phyloP scores from a whole-genome alignment of 2,888 invertebrate genomes.

The Oxytorus armatus region DNA sequence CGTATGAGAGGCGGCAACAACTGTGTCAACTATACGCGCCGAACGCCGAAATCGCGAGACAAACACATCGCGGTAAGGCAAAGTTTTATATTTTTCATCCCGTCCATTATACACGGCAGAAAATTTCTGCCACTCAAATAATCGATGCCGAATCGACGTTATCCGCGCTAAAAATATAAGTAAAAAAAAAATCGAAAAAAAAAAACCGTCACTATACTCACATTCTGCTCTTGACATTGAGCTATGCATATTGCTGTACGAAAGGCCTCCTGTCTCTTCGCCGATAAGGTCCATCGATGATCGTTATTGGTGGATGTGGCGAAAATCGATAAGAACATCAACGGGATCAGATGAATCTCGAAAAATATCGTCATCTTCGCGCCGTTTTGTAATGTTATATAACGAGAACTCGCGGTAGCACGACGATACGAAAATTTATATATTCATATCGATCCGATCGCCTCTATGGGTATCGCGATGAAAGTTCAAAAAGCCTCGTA shows the following conservation, averaged over 20 bases:
- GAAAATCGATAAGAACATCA: neutral
- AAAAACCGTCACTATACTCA: conserved; percentile 36
- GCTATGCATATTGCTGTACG: conserved; percentile 28
- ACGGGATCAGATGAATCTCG: neutral
- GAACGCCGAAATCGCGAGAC: neutral
- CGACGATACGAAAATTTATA: neutral
- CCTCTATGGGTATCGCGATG: neutral
- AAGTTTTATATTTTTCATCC: neutral
- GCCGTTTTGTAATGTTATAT: neutral
- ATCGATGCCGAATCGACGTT: neutral
- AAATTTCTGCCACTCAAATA: neutral
- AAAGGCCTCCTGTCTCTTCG: conserved; percentile 39
- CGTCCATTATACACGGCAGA: too few species aligned
- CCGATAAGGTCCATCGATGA: neutral
- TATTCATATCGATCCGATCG: neutral
- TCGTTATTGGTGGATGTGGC: neutral
- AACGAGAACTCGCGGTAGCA: neutral
- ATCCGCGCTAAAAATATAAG: neutral
- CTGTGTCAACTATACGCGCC: conserved; percentile 37
- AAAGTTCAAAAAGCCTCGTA: neutral
- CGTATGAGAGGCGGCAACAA: conserved; percentile 5
- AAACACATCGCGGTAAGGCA: neutral
- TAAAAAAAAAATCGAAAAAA: neutral
- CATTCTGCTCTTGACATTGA: conserved; percentile 40
- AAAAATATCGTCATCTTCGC: conserved; percentile 16